Conservation (phyloP, 1,140 invertebrate genomes). For the Lineus longissimus region DNA sequence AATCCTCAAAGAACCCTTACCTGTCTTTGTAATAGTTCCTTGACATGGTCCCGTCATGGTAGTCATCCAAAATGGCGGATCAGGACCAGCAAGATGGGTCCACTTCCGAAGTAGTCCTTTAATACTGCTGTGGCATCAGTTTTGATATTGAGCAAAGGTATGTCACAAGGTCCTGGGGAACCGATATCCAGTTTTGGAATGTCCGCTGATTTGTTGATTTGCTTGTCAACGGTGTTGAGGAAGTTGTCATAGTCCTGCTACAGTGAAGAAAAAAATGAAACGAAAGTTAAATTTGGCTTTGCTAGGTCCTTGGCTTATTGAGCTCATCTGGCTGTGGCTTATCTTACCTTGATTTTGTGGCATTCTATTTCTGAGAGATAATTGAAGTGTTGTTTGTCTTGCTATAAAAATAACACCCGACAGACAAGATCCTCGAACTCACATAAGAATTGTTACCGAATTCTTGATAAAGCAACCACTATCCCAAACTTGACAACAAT, state of each 20-base stretch:
- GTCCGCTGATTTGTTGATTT: conserved; percentile 15
- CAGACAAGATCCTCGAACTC: no score
- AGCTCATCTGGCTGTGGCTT: no score
- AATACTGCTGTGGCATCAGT: conserved; percentile 20
- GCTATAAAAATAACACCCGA: no score
- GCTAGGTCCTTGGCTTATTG: no score
- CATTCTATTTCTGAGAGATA: no score
- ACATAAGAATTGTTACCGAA: no score
- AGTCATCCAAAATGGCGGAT: conserved; percentile 48
- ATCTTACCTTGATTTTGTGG: no score
- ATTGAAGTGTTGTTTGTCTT: no score
- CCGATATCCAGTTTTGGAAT: conserved; percentile 9
- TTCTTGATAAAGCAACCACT: no score
- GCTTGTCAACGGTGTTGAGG: conserved; percentile 28
- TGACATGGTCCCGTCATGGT: conserved; percentile 42
- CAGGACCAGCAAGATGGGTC: conserved; percentile 27
- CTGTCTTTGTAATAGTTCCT: conserved; percentile 24
- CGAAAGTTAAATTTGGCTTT: no score
- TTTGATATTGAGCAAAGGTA: conserved; percentile 26
- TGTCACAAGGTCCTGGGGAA: conserved; percentile 22
- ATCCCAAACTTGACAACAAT: no score
- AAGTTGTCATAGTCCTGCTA: conserved; percentile 36
- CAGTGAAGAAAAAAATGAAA: conserved; percentile 1
- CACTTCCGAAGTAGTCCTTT: conserved; percentile 13
- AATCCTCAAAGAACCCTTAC: no score